phyloP scores from a whole-genome alignment of 2,113 vertebrate species.

The Dromiciops gliroides region DNA sequence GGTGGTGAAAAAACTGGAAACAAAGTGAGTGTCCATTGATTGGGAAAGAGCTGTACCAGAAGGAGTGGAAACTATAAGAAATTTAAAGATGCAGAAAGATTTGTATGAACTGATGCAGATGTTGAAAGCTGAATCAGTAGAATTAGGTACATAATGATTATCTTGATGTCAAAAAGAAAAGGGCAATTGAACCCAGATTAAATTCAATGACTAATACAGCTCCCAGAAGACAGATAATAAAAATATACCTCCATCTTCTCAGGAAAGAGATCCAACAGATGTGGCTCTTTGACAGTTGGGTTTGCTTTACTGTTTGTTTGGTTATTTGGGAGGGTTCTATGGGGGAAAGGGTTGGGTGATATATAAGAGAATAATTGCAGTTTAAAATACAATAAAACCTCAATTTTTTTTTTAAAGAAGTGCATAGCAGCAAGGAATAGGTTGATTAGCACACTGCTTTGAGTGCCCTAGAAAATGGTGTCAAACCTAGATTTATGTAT shows the following conservation, averaged over 20 bases:
- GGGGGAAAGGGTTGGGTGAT: background rate
- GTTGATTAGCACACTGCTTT: background rate
- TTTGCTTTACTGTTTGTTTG: background rate
- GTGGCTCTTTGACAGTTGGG: background rate
- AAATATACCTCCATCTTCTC: background rate
- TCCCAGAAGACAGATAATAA: background rate
- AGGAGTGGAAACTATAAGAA: background rate
- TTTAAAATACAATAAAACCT: background rate
- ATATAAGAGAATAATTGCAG: background rate
- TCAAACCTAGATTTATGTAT: background rate
- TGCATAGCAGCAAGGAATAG: background rate
- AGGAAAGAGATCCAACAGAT: background rate
- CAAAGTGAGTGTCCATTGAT: background rate
- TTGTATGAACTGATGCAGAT: background rate
- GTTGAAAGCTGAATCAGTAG: background rate
- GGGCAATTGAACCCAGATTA: background rate
- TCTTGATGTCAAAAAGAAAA: background rate
- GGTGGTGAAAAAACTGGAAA: background rate
- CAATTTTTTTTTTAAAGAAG: background rate
- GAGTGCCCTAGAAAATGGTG: background rate
- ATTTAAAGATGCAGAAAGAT: background rate
- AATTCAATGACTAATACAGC: background rate
- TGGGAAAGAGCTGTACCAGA: background rate
- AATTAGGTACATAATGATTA: background rate
- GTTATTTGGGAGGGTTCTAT: background rate